A percentile compares a stretch with the other conserved stretches of the same genome.
These are phyloP conservation scores for Enoplolaimus lenunculus DNA, from an alignment of 2,888 invertebrate species.

Conservation along the genomic window DNA sequence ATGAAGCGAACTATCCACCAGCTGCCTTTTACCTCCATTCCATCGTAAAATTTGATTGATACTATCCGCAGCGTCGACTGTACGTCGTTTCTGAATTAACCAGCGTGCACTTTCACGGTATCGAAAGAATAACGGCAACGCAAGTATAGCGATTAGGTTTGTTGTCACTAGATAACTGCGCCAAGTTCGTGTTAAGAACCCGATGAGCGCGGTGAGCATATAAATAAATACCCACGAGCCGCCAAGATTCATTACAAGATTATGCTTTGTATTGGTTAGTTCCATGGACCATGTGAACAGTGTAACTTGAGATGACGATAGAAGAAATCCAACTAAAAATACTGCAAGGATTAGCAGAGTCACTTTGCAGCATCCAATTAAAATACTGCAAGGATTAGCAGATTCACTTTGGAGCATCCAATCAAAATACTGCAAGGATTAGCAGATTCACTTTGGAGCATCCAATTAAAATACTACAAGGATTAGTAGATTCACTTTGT, in stretches of 20 bases:
- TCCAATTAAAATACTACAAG: no score
- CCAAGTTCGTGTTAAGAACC: conserved; percentile 7
- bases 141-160: conserved; percentile 3
- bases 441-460: no score
- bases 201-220: conserved; percentile 15
- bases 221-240: conserved; percentile 17
- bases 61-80: not conserved
- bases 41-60: conserved; percentile 4
- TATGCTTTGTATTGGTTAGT: conserved; percentile 9
- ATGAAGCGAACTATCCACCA: no score
- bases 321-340: conserved; percentile 10
- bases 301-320: not conserved
- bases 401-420: no score
- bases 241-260: conserved; percentile 15
- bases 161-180: not conserved
- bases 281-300: conserved; percentile 22
- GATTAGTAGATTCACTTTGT: no score
- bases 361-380: no score
- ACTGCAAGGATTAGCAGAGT: no score
- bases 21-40: not conserved
- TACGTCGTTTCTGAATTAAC: conserved; percentile 18
- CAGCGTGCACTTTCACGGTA: conserved; percentile 20
- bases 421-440: no score
- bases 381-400: no score
- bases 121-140: not conserved